A percentile compares a stretch with the other conserved stretches of the same genome.
These are phyloP conservation scores for Clusia tigrina DNA, from an alignment of 2,888 invertebrate species.

Conservation along the genomic window DNA sequence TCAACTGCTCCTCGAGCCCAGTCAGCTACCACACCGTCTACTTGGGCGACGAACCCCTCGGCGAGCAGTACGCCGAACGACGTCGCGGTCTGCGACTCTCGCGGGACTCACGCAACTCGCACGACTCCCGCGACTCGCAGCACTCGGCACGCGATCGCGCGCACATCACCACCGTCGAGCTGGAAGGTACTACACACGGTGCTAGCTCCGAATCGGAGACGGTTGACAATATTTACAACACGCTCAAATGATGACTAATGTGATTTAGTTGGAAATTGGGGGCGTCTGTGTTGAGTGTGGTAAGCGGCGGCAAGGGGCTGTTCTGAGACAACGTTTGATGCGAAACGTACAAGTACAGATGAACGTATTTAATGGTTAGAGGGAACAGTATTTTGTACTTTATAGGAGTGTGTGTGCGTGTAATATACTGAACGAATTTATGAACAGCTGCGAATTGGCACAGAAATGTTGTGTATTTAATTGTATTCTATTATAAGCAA, in stretches of 20 bases:
- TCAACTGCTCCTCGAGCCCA: conserved; percentile 57
- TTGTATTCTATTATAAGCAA: no score
- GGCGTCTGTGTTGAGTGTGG: conserved; percentile 47
- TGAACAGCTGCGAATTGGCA: background rate
- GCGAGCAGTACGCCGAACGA: conserved; percentile 42
- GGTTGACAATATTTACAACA: conserved; percentile 64
- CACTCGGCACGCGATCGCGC: conserved; percentile 29
- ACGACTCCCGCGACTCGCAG: background rate
- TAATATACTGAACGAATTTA: conserved; percentile 4
- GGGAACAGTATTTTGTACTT: conserved; percentile 28
- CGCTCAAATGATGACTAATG: conserved; percentile 64
- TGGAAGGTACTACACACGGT: conserved; percentile 42
- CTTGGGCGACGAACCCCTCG: conserved; percentile 55
- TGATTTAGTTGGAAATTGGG: conserved; percentile 61
- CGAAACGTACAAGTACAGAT: background rate
- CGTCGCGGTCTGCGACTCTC: conserved; percentile 3
- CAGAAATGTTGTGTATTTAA: background rate
- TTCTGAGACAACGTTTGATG: conserved; percentile 40
- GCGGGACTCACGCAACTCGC: conserved; percentile 7
- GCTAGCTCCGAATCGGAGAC: conserved; percentile 25
- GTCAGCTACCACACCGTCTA: conserved; percentile 58
- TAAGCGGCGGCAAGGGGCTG: conserved; percentile 47
- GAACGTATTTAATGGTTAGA: conserved; percentile 23
- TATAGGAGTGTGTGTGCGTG: background rate
- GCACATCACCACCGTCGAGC: conserved; percentile 53